These are phyloP conservation scores for Echinarachnius parma DNA, from an alignment of 53 echinoderm and acorn worm genomes.

Conservation along the genomic window DNA sequence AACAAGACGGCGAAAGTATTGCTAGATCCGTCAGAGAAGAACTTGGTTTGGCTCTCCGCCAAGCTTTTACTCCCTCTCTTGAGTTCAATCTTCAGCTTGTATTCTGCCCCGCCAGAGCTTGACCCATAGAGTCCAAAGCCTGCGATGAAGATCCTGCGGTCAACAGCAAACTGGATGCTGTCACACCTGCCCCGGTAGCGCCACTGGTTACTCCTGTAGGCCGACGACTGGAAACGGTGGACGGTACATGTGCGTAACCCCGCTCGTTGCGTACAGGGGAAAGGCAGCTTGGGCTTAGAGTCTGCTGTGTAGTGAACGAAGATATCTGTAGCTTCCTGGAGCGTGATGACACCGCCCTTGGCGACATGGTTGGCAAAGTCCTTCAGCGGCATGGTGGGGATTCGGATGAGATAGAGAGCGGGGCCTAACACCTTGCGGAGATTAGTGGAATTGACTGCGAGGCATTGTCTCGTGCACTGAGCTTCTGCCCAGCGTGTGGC, in stretches of 20 bases:
- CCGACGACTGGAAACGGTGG: constrained; percentile 95
- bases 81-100: constrained; percentile 82
- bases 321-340: constrained; percentile 84
- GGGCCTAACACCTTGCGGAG: constrained; percentile 83
- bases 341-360: constrained; percentile 72
- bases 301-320: constrained; percentile 85
- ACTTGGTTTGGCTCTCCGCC: constrained; percentile 83
- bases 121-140: constrained; percentile 95
- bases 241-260: constrained; percentile 83
- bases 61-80: constrained; percentile 84
- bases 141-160: constrained; percentile 89
- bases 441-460: constrained; percentile 71
- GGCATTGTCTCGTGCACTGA: constrained; percentile 69
- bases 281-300: constrained; percentile 79
- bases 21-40: constrained; percentile 93
- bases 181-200: constrained; percentile 93
- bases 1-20: constrained; percentile 88
- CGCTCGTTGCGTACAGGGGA: constrained; percentile 66
- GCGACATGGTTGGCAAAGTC: constrained; percentile 93
- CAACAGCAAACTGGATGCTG: constrained; percentile 97
- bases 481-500: constrained; percentile 85
- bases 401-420: constrained; percentile 78
- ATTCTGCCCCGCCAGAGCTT: constrained; percentile 87
- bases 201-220: constrained; percentile 98
- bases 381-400: constrained; percentile 90